These are phyloP conservation scores for Coelinius sp. DNA, from an alignment of 2,888 invertebrate genomes.

Conservation along the genomic window DNA sequence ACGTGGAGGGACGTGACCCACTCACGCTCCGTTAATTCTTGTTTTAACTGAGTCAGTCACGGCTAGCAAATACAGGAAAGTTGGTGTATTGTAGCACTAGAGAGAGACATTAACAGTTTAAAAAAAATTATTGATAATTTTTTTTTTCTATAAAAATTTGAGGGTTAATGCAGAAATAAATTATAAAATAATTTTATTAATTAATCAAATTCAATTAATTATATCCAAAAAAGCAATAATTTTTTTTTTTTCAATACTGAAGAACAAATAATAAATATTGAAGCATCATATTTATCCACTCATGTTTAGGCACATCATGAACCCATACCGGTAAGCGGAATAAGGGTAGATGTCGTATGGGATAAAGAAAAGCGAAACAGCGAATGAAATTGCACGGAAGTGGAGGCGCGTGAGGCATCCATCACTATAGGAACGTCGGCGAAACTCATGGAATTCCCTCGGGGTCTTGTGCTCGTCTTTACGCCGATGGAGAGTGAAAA, in stretches of 20 bases:
- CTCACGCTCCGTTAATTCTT: constrained; percentile 44
- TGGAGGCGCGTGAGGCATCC: constrained; percentile 52
- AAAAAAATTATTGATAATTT: too few relatives aligned
- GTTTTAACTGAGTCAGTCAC: constrained; percentile 41
- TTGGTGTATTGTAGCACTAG: constrained; percentile 37
- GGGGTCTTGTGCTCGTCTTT: constrained; percentile 49
- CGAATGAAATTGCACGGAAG: constrained; percentile 48
- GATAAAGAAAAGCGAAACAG: constrained; percentile 36
- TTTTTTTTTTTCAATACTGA: constrained; percentile 23
- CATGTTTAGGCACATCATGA: not conserved
- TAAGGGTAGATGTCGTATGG: not conserved
- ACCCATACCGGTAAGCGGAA: not conserved
- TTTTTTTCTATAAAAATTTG: too few relatives aligned
- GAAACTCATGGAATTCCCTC: constrained; percentile 45
- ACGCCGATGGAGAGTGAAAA: constrained; percentile 41
- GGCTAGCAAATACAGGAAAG: constrained; percentile 33
- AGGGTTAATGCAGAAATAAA: too few relatives aligned
- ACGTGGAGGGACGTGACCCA: constrained; percentile 30
- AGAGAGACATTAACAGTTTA: too few relatives aligned
- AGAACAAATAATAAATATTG: not conserved
- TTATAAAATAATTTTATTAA: too few relatives aligned
- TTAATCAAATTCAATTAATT: too few relatives aligned
- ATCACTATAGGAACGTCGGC: constrained; percentile 55
- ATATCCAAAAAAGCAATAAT: not conserved
- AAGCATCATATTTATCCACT: not conserved